Evolutionary conservation across 2,888 invertebrate species (phyloP).

Genomic region (Lomographa bimaculata): DNA sequence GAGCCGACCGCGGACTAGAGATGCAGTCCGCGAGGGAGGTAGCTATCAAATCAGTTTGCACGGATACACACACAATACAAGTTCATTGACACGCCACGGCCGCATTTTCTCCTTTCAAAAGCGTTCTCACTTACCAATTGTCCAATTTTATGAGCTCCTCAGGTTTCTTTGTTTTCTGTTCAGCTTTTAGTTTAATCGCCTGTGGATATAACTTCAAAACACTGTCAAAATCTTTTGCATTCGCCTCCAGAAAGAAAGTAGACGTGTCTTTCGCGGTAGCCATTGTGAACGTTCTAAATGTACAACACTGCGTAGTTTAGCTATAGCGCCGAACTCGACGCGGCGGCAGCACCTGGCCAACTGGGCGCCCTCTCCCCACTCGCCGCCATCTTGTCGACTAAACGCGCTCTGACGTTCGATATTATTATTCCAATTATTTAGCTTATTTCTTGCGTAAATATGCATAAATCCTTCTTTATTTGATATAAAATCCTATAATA

Average conservation of each 20-base stretch:
- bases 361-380: constrained; percentile 83
- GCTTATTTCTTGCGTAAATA: constrained; percentile 51
- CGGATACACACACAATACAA: constrained; percentile 85
- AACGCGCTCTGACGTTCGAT: constrained; percentile 79
- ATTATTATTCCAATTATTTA: constrained; percentile 68
- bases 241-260: constrained; percentile 96
- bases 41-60: constrained; percentile 85
- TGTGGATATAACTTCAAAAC: constrained; percentile 96
- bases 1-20: constrained; percentile 86
- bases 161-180: constrained; percentile 95
- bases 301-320: constrained; percentile 83
- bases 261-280: constrained; percentile 95
- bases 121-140: constrained; percentile 92
- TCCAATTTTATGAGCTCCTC: constrained; percentile 97
- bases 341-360: constrained; percentile 84
- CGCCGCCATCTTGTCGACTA: constrained; percentile 79
- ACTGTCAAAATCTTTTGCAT: constrained; percentile 93
- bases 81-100: constrained; percentile 85
- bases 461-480: constrained; percentile 34
- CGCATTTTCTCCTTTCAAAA: constrained; percentile 83
- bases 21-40: constrained; percentile 86
- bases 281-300: constrained; percentile 88
- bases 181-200: constrained; percentile 95
- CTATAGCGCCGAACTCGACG: constrained; percentile 84
- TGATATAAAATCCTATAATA: constrained; percentile 26